Evolutionary conservation across 2,797 vertebrate species (phyloP).

Genomic region (Scolopax rusticola): DNA sequence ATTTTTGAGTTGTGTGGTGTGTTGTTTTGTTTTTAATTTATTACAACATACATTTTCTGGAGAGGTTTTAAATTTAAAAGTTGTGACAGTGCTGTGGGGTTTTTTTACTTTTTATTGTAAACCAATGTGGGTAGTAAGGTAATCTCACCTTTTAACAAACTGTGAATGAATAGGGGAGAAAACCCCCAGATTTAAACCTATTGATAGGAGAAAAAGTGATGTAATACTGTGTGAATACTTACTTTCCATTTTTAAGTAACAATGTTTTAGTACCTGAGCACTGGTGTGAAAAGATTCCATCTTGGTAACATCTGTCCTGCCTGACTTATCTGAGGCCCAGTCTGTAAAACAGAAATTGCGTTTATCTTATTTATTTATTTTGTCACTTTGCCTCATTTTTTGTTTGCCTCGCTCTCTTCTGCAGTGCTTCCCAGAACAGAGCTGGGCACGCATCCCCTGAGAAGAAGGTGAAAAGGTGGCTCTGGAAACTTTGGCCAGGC

Average conservation of each 20-base stretch:
- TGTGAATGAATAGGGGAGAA: not conserved
- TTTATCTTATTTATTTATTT: not conserved
- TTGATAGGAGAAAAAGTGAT: not conserved
- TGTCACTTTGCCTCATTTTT: not conserved
- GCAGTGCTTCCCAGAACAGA: not conserved
- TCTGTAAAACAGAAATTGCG: not conserved
- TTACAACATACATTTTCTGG: not conserved
- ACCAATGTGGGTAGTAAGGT: not conserved
- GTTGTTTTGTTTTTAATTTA: not conserved
- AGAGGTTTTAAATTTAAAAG: not conserved
- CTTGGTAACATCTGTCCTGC: not conserved
- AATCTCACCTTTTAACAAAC: not conserved
- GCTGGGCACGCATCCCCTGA: not conserved
- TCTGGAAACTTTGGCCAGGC: not conserved
- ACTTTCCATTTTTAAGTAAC: not conserved
- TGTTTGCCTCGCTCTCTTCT: not conserved
- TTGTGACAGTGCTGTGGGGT: not conserved
- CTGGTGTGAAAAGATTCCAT: not conserved
- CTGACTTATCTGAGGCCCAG: not conserved
- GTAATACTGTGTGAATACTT: not conserved
- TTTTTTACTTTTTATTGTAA: not conserved
- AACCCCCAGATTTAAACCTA: fast-evolving
- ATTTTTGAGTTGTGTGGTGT: too few relatives aligned
- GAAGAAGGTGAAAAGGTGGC: not conserved
- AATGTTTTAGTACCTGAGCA: not conserved